These are phyloP conservation scores for Brachymystax lenok DNA, from an alignment of 2,797 vertebrate genomes.

Conservation along the genomic window DNA sequence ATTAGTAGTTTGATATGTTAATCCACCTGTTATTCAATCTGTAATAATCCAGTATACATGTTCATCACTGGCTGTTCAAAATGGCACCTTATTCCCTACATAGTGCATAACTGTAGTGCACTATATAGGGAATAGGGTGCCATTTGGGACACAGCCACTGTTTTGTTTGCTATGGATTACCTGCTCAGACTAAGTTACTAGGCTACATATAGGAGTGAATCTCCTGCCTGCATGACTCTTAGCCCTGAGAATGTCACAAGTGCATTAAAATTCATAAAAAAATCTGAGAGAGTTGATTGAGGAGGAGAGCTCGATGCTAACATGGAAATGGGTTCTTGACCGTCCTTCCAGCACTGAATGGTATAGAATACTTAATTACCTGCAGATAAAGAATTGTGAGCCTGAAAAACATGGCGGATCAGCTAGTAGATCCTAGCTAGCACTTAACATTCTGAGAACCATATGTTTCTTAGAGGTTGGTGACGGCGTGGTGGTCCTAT, in stretches of 20 bases:
- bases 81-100: neutral
- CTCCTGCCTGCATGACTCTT: neutral
- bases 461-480: too few species aligned
- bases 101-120: too few species aligned
- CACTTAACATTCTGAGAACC: too few species aligned
- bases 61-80: neutral
- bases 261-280: slow-evolving; percentile 8
- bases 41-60: neutral
- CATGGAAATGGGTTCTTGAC: slow-evolving; percentile 13
- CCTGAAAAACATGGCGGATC: too few species aligned
- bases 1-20: neutral
- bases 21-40: neutral
- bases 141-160: neutral
- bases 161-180: neutral
- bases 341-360: neutral
- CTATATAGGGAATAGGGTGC: too few species aligned
- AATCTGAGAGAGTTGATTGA: slow-evolving; percentile 20
- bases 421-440: too few species aligned
- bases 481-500: too few species aligned
- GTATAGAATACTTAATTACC: neutral
- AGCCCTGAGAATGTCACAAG: neutral
- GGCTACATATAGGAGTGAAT: neutral
- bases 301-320: neutral
- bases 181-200: neutral
- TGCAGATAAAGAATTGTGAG: too few species aligned